These are phyloP conservation scores for Origma solitaria DNA, from an alignment of 2,113 vertebrate species.

Conservation along the genomic window DNA sequence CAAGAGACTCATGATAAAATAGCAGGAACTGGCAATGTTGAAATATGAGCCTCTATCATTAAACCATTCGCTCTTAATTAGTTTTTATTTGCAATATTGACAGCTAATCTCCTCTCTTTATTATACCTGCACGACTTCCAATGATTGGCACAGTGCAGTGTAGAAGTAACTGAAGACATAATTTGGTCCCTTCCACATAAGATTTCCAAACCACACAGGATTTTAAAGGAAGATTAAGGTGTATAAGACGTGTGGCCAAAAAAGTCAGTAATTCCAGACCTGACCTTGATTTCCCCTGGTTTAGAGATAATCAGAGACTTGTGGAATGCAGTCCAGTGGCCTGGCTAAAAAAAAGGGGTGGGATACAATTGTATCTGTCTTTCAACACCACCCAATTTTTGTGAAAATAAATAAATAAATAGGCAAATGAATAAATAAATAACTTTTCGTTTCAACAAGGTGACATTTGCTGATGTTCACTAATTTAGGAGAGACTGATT, in stretches of 20 bases:
- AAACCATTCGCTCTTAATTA: slow-evolving; percentile 27
- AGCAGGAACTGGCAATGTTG: not conserved
- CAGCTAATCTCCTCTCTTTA: not conserved
- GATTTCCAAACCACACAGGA: not conserved
- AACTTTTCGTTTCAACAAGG: slow-evolving; percentile 16
- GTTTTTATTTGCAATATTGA: slow-evolving; percentile 54
- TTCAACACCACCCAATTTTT: not conserved
- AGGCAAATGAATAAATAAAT: not conserved
- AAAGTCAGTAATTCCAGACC: not conserved
- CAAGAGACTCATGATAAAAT: not conserved
- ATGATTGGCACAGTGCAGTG: not conserved
- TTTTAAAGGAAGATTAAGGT: not conserved
- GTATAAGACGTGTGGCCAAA: not conserved
- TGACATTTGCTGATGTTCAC: slow-evolving; percentile 58
- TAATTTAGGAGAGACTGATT: slow-evolving; percentile 51
- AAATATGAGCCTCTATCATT: not conserved
- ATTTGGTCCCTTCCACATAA: not conserved
- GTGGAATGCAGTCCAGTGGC: not conserved
- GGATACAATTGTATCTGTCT: not conserved
- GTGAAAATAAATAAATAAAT: not conserved
- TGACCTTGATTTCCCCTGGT: not conserved
- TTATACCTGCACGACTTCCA: not conserved
- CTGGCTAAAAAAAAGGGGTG: not conserved
- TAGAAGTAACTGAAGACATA: not conserved
- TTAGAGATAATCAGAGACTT: not conserved